These are phyloP conservation scores for Xyrauchen texanus DNA, from an alignment of 2,113 vertebrate species.

Conservation along the genomic window DNA sequence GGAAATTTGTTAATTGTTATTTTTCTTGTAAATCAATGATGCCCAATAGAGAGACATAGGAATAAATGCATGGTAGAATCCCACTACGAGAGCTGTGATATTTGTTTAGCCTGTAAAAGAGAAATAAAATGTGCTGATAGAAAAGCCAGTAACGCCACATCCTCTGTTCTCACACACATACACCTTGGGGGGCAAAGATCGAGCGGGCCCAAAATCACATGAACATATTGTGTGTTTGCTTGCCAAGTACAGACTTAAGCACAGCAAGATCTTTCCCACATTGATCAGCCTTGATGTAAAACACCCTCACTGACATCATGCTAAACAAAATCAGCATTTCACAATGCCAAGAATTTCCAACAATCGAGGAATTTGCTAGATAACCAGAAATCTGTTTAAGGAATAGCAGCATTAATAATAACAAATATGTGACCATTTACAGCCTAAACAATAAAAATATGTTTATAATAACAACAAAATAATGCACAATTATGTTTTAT, in stretches of 20 bases:
- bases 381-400: too few relatives aligned
- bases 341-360: not conserved
- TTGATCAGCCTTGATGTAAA: constrained; percentile 43
- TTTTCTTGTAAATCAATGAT: not conserved
- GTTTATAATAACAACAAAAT: too few relatives aligned
- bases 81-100: not conserved
- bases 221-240: constrained; percentile 56
- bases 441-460: too few relatives aligned
- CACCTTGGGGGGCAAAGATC: constrained; percentile 22
- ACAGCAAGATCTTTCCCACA: constrained; percentile 53
- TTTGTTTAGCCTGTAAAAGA: not conserved
- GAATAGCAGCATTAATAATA: too few relatives aligned
- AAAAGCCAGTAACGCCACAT: constrained; percentile 19
- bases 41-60: not conserved
- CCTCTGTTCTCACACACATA: constrained; percentile 16
- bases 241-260: constrained; percentile 48
- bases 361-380: too few relatives aligned
- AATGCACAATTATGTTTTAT: too few relatives aligned
- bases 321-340: constrained; percentile 4
- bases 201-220: constrained; percentile 45
- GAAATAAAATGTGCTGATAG: not conserved
- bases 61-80: not conserved
- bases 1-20: too few relatives aligned
- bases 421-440: too few relatives aligned
- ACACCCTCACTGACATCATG: constrained; percentile 38